Conservation (phyloP, 2,113 vertebrate species). For the Genyomyrus donnyi region DNA sequence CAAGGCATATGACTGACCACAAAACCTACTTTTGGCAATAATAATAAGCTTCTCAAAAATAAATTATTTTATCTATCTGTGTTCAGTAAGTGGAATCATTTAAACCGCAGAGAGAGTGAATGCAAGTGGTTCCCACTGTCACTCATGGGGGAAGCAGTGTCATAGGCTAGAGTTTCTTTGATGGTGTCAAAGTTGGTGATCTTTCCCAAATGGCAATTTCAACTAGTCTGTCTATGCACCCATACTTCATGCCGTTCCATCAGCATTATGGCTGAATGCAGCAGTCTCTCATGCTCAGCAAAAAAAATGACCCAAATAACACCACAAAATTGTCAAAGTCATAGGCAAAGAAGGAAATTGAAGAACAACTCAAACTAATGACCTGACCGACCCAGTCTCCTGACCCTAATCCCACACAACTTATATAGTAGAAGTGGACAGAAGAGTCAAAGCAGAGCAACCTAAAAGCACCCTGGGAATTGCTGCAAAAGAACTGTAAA, state of each 20-base stretch:
- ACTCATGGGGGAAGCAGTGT: neutral
- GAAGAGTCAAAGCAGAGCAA: neutral
- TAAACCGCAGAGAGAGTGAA: neutral
- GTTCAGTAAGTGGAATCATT: neutral
- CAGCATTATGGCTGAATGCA: neutral
- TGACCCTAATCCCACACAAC: neutral
- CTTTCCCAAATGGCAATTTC: neutral
- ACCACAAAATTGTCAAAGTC: neutral
- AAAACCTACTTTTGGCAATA: neutral
- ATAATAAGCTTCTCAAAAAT: neutral
- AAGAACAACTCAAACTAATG: neutral
- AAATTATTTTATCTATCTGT: neutral
- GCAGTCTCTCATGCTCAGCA: neutral
- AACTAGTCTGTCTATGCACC: neutral
- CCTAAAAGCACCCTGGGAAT: neutral
- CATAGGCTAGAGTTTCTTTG: neutral
- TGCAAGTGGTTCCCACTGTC: neutral
- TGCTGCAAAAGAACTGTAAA: neutral
- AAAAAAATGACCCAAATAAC: neutral
- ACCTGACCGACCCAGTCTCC: neutral
- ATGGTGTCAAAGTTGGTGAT: neutral
- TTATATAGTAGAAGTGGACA: neutral
- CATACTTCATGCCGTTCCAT: neutral
- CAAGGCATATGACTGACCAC: neutral
- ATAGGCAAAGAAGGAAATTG: neutral